Conservation (phyloP, 2,888 invertebrate species). For the Monopis laevigella region DNA sequence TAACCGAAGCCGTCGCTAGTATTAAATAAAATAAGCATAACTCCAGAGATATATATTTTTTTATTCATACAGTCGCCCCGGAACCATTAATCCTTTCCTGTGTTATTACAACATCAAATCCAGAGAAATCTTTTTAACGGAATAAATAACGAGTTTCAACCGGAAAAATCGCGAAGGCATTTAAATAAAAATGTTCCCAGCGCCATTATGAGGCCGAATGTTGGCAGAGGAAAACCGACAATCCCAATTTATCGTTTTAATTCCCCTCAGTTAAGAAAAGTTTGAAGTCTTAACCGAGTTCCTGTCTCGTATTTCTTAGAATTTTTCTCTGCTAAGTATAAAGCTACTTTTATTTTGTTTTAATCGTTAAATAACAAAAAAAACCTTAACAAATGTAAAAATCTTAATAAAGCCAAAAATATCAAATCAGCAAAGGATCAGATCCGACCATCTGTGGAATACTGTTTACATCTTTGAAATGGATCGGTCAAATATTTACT, state of each 20-base stretch:
- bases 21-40: no score
- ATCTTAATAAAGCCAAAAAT: no score
- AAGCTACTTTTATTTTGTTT: no score
- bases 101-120: constrained; percentile 4
- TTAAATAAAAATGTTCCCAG: constrained; percentile 7
- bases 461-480: no score
- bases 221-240: constrained; percentile 7
- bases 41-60: no score
- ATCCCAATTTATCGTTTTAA: constrained; percentile 17
- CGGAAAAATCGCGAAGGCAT: constrained; percentile 8
- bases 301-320: constrained; percentile 4
- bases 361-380: no score
- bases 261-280: constrained; percentile 13
- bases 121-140: neutral
- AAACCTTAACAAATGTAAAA: no score
- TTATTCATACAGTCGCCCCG: neutral
- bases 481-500: no score
- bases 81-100: constrained; percentile 12
- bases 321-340: neutral
- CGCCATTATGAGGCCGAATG: constrained; percentile 8
- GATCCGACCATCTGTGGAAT: no score
- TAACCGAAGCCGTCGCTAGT: no score
- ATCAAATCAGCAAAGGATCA: no score
- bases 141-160: constrained; percentile 6
- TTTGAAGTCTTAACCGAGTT: constrained; percentile 18